Conservation (phyloP, 2,888 invertebrate species). For the Acrobasis consociella region DNA sequence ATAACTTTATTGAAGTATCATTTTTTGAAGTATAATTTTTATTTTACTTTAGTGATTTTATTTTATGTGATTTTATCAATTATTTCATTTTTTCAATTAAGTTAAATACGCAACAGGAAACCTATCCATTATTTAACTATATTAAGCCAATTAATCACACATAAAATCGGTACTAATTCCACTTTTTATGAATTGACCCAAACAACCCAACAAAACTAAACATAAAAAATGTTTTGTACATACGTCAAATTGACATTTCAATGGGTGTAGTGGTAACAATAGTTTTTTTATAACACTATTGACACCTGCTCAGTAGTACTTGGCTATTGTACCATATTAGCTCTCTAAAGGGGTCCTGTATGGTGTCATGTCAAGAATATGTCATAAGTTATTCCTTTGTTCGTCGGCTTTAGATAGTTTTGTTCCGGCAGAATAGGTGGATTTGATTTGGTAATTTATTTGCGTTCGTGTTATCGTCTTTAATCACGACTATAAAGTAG, state of each 20-base stretch:
- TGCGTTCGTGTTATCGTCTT: background rate
- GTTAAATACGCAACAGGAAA: no score
- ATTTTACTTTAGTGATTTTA: no score
- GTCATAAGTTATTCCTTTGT: constrained; percentile 22
- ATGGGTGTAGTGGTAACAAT: background rate
- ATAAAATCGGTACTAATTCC: background rate
- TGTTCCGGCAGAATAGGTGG: constrained; percentile 1
- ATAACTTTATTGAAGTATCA: no score
- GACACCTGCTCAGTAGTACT: constrained; percentile 7
- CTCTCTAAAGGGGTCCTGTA: constrained; percentile 14
- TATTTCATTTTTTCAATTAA: no score
- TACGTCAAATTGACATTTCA: background rate
- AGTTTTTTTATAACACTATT: background rate
- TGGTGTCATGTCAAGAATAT: constrained; percentile 18
- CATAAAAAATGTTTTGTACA: constrained; percentile 5
- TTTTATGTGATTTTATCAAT: no score
- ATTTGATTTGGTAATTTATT: background rate
- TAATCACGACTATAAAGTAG: no score
- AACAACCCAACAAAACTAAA: background rate
- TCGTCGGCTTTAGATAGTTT: background rate
- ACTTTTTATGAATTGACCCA: background rate
- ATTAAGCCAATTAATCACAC: no score
- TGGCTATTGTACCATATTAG: background rate
- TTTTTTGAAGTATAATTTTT: no score
- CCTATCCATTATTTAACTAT: no score